Evolutionary conservation across 2,888 invertebrate species (phyloP).

Genomic region (Aspidapion aeneum): DNA sequence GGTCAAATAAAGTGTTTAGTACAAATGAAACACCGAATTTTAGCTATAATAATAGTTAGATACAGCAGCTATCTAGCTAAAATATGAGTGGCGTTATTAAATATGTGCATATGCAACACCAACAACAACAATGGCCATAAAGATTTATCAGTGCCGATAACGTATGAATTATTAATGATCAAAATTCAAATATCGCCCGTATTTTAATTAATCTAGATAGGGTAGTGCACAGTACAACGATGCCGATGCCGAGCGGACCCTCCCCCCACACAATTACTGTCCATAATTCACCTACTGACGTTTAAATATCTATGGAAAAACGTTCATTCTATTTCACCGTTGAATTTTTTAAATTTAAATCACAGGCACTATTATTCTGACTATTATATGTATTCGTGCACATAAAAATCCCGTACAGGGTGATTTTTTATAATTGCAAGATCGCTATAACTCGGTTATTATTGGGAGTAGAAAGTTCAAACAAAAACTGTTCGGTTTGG

Average conservation of each 20-base stretch:
- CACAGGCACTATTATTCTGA: no score
- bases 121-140: conserved; percentile 43
- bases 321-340: no score
- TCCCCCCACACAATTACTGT: neutral
- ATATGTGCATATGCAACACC: conserved; percentile 46
- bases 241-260: neutral
- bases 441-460: no score
- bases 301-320: neutral
- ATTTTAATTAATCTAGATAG: conserved; percentile 38
- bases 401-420: no score
- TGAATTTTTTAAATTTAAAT: no score
- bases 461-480: no score
- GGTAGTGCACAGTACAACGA: conserved; percentile 21
- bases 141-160: conserved; percentile 46
- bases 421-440: no score
- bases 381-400: no score
- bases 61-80: conserved; percentile 12
- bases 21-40: neutral
- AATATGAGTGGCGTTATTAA: conserved; percentile 29
- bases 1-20: no score
- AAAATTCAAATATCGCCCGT: conserved; percentile 39
- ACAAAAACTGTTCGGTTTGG: no score
- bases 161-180: conserved; percentile 48
- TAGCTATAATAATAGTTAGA: no score
- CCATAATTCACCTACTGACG: neutral